phyloP scores from a whole-genome alignment of 2,888 invertebrate genomes.

The Mythimna pallens region DNA sequence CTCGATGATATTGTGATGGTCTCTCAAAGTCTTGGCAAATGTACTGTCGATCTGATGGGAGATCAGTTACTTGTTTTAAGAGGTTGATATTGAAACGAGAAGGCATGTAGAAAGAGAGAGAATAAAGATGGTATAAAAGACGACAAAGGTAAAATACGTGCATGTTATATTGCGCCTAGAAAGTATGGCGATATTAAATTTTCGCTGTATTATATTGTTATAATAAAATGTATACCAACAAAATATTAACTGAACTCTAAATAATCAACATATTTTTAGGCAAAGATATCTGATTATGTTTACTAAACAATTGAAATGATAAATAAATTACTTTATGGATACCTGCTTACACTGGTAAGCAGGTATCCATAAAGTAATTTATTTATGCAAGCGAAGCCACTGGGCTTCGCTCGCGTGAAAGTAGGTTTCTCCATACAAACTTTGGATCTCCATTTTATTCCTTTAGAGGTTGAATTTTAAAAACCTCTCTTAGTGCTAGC shows the following conservation, averaged over 20 bases:
- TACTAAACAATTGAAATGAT: too few relatives aligned
- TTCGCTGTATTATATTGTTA: not conserved
- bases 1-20: constrained; percentile 35
- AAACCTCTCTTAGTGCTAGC: too few relatives aligned
- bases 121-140: too few relatives aligned
- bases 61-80: constrained; percentile 8
- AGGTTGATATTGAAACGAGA: not conserved
- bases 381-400: too few relatives aligned
- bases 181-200: not conserved
- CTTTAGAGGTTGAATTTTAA: too few relatives aligned
- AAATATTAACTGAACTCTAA: not conserved
- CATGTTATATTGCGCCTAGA: constrained; percentile 2
- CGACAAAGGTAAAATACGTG: not conserved
- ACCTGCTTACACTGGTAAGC: too few relatives aligned
- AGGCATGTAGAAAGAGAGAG: not conserved
- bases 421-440: too few relatives aligned
- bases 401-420: too few relatives aligned
- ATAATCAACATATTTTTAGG: not conserved
- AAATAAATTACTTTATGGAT: too few relatives aligned
- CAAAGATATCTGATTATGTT: not conserved
- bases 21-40: constrained; percentile 41
- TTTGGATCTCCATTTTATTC: too few relatives aligned
- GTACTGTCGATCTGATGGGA: constrained; percentile 20
- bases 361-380: too few relatives aligned
- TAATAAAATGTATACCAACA: not conserved